A percentile compares a stretch with the other conserved stretches of the same genome.
Evolutionary conservation across 2,113 vertebrate genomes (phyloP).

Genomic region (Cricetomys ansorgei): DNA sequence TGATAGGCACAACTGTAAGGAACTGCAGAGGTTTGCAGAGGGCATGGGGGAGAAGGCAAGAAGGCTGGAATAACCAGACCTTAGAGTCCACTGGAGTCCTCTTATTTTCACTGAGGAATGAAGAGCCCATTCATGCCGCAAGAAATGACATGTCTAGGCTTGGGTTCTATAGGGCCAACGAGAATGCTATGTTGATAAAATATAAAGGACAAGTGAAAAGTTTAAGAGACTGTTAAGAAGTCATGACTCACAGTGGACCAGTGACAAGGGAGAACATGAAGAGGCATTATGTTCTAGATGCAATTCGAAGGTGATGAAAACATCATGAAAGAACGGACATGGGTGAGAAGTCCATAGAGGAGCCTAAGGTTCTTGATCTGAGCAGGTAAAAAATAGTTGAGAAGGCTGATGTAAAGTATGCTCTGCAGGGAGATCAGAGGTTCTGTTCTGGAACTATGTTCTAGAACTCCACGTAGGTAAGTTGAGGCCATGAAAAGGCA

Average conservation of each 20-base stretch:
- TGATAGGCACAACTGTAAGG: neutral
- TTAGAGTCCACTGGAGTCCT: neutral
- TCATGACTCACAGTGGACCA: neutral
- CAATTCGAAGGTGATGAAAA: neutral
- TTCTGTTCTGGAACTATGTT: neutral
- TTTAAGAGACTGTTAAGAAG: neutral
- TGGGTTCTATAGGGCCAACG: neutral
- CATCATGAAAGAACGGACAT: neutral
- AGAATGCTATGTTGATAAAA: neutral
- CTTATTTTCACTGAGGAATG: neutral
- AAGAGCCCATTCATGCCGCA: neutral
- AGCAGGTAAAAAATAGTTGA: neutral
- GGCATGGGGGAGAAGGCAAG: neutral
- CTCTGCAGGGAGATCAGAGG: neutral
- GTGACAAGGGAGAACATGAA: neutral
- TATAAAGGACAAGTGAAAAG: neutral
- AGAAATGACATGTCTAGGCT: neutral
- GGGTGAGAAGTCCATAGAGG: neutral
- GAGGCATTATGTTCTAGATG: neutral
- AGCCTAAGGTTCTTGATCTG: neutral
- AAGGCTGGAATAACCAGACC: neutral
- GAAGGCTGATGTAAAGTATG: neutral
- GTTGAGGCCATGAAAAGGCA: neutral
- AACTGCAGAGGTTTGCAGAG: accelerated
- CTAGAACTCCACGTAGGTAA: neutral